Percentiles rank a stretch among this genome's conserved stretches.
Conservation (phyloP, 2,888 invertebrate genomes). For the Drosophila sordidula region DNA sequence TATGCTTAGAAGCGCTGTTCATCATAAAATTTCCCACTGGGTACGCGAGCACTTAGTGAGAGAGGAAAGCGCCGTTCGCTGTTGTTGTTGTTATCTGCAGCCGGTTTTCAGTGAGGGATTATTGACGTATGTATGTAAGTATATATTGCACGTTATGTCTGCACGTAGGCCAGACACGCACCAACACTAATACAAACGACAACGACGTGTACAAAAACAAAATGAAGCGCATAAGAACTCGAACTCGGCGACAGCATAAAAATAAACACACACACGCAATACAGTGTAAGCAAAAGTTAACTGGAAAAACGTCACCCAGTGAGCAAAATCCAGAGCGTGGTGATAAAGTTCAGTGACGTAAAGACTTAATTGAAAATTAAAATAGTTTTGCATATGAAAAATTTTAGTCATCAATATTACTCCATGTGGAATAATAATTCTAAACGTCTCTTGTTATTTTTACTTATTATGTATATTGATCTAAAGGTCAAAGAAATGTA, state of each 20-base stretch:
- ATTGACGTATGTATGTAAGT: slow-evolving; percentile 65
- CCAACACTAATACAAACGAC: slow-evolving; percentile 50
- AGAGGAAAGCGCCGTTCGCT: slow-evolving; percentile 47
- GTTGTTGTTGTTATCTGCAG: slow-evolving; percentile 73
- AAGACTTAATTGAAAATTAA: slow-evolving; percentile 24
- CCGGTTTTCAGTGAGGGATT: slow-evolving; percentile 78
- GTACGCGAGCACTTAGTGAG: slow-evolving; percentile 41
- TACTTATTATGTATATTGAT: too few relatives aligned
- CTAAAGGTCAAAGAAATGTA: too few relatives aligned
- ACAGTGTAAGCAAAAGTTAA: slow-evolving; percentile 55
- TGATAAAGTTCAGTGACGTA: slow-evolving; percentile 45
- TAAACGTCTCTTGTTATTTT: neutral
- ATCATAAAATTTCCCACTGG: slow-evolving; percentile 38
- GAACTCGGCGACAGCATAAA: slow-evolving; percentile 73
- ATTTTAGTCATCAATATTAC: neutral
- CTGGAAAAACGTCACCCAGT: slow-evolving; percentile 75
- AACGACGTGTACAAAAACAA: slow-evolving; percentile 61
- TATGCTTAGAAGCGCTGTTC: neutral
- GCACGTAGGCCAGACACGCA: slow-evolving; percentile 79
- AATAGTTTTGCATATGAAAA: slow-evolving; percentile 1
- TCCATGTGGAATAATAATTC: neutral
- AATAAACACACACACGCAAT: slow-evolving; percentile 66
- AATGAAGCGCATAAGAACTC: slow-evolving; percentile 76
- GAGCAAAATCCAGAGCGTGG: slow-evolving; percentile 26
- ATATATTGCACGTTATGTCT: slow-evolving; percentile 67